Conservation (phyloP, 2,113 vertebrate genomes). For the Bubalus kerabau region DNA sequence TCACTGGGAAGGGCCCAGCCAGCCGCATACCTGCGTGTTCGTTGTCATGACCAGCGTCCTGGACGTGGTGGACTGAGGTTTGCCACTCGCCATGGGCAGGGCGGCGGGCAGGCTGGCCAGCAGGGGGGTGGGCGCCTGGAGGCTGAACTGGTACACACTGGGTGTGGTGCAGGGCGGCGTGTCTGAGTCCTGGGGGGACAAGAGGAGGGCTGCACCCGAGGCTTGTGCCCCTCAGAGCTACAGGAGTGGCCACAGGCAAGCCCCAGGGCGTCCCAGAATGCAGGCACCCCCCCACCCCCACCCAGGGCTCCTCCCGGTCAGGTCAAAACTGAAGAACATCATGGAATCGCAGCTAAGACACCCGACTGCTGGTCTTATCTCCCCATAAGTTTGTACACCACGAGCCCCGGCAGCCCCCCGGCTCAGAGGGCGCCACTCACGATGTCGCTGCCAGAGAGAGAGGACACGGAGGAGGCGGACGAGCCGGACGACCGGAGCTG, state of each 20-base stretch:
- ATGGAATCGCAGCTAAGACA: rapidly evolving
- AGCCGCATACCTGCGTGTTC: constrained; percentile 86
- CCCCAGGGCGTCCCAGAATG: neutral
- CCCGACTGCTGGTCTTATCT: neutral
- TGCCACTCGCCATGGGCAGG: constrained; percentile 85
- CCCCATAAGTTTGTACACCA: neutral
- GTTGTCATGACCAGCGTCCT: constrained; percentile 86
- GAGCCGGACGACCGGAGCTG: constrained; percentile 86
- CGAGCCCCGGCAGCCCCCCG: rapidly evolving
- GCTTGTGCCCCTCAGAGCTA: neutral
- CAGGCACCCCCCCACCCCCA: too few species aligned
- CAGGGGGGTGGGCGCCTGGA: constrained; percentile 83
- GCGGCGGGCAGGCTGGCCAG: constrained; percentile 84
- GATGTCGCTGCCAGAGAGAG: constrained; percentile 94
- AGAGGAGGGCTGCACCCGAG: constrained; percentile 38
- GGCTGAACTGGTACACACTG: constrained; percentile 84
- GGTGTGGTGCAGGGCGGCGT: constrained; percentile 87
- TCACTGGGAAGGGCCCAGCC: neutral
- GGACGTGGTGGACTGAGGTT: constrained; percentile 81
- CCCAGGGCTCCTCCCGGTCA: neutral
- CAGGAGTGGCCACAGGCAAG: rapidly evolving
- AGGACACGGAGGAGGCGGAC: constrained; percentile 92
- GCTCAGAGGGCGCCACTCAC: constrained; percentile 78
- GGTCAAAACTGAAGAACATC: neutral
- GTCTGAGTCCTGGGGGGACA: constrained; percentile 90